Evolutionary conservation across 2,797 vertebrate species (phyloP), one percentile per base, ranked within the genome.

Genomic region (Manis crassicaudata): DNA sequence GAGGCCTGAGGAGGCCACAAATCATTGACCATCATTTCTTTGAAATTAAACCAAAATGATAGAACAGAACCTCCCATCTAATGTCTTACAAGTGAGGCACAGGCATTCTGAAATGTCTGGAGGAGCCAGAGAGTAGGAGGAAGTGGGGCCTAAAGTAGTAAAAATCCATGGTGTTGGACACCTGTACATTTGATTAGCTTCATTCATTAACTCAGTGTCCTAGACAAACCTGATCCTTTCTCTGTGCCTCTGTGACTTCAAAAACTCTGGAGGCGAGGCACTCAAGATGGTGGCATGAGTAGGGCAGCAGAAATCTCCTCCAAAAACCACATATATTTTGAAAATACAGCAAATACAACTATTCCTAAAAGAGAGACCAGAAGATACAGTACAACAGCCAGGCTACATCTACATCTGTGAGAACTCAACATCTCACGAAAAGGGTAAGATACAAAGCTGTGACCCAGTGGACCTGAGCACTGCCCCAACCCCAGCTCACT

Each of bases 41-140:
- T 68, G 52, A 93, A 92, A 67, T 83, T 68, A 75, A 87, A n/a
- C 32, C 18, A 95, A 80, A 90, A 37, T 63, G 43, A 43, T 9
- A 12, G 54, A 43, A 11, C 10, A 87, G 63, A 77, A 7, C 12
- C 84, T 92, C 16, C 46, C 32, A 67, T 43, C 7, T 58, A 12
- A 43, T 63, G 20, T 60, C 63, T 95, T 16, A 8, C 0, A 2
- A 70, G 20, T 73, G 46, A 62, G 17, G 10, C 37, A 12, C 17
- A 58, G 72, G 58, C 29, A 10, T 60, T 77, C 68, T 16, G 17
- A 76, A 58, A 35, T 82, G 37, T 92, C 50, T 63, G 29, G 29
- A 82, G 12, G 58, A 67, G 29, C 25, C 27, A 27, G 32, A 8
- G 32, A 75, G 29, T 50, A 56, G 40, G 50, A 43, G 29, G n/a